Conservation (phyloP, 2,113 vertebrate species). For the mouse (Mus musculus) region GRCm39 chr1:53928501-53929000, state of each 20-base stretch:
- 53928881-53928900: neutral
- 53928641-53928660: neutral
- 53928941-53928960: neutral
- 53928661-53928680: constrained; percentile 1
- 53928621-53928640: neutral
- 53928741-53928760: rapidly evolving
- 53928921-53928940: neutral
- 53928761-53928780: neutral
- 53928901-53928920: too few relatives aligned
- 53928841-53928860: neutral
- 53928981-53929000: neutral
- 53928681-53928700: neutral
- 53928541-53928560: neutral
- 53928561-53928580: neutral
- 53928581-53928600: neutral
- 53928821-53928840: neutral
- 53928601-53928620: neutral
- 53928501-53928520: neutral
- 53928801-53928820: neutral
- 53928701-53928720: neutral
- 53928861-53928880: neutral
- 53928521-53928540: neutral
- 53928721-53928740: neutral
- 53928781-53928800: neutral
- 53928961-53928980: neutral